phyloP scores from a whole-genome alignment of 2,797 vertebrate species.

The Alauda arvensis region DNA sequence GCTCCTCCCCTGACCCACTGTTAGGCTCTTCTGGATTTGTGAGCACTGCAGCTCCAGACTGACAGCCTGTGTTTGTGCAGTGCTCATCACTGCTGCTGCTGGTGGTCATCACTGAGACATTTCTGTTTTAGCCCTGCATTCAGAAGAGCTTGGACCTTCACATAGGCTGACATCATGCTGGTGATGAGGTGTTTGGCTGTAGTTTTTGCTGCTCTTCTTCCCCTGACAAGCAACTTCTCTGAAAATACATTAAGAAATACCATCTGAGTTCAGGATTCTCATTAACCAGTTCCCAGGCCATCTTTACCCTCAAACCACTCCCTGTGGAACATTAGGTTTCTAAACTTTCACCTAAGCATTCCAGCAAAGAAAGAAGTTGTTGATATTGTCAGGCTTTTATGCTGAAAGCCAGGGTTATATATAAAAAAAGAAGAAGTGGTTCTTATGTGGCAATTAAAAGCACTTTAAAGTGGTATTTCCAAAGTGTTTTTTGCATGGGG shows the following conservation, averaged over 20 bases:
- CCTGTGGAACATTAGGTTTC: not conserved
- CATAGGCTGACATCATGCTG: slow-evolving; percentile 65
- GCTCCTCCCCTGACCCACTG: not conserved
- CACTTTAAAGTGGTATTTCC: not conserved
- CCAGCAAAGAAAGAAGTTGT: not conserved
- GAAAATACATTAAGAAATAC: slow-evolving; percentile 66
- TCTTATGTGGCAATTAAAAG: not conserved
- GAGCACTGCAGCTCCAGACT: not conserved
- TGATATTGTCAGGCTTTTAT: not conserved
- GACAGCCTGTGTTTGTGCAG: not conserved
- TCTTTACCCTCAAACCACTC: not conserved
- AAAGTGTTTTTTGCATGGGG: rapidly evolving
- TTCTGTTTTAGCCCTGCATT: slow-evolving; percentile 58
- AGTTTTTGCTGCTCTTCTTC: slow-evolving; percentile 71
- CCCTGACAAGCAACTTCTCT: slow-evolving; percentile 70
- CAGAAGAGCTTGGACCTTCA: slow-evolving; percentile 80
- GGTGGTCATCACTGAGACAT: not conserved
- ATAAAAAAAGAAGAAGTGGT: not conserved
- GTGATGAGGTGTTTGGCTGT: slow-evolving; percentile 72
- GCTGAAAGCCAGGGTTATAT: not conserved
- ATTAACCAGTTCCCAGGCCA: not conserved
- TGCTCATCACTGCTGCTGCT: not conserved
- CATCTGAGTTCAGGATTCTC: slow-evolving; percentile 38
- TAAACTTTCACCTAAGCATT: not conserved
- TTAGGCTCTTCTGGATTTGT: not conserved